phyloP scores from a whole-genome alignment of 2,113 vertebrate species.

The Hippopotamus amphibius region DNA sequence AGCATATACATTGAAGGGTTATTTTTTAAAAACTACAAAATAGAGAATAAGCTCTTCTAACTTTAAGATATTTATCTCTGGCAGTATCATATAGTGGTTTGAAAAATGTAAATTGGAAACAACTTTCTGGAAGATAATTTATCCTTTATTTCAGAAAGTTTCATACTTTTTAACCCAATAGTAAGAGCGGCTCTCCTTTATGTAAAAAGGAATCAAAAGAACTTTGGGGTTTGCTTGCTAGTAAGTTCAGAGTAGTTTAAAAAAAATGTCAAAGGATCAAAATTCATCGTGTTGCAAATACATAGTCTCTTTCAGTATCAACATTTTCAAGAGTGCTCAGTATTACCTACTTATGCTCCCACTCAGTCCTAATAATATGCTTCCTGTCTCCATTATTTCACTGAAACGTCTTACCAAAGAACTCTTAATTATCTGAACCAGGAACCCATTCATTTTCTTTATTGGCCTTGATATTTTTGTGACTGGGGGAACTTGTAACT shows the following conservation, averaged over 20 bases:
- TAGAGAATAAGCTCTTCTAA: not conserved
- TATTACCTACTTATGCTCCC: not conserved
- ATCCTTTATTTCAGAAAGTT: conserved; percentile 21
- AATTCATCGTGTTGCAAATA: conserved; percentile 20
- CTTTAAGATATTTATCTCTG: not conserved
- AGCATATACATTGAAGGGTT: not conserved
- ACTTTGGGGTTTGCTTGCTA: not conserved
- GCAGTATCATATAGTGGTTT: not conserved
- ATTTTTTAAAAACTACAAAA: not conserved
- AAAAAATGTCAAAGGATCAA: not conserved
- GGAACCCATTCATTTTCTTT: not conserved
- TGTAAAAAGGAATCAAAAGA: not conserved
- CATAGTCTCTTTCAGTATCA: not conserved
- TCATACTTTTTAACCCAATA: not conserved
- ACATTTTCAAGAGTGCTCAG: not conserved
- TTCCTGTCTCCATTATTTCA: not conserved
- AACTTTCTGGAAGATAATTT: conserved; percentile 38
- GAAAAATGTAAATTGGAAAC: not conserved
- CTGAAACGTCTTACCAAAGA: not conserved
- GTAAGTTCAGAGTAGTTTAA: conserved; percentile 1
- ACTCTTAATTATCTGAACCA: not conserved
- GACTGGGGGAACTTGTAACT: not conserved
- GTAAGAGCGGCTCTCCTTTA: not conserved
- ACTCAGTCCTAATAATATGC: not conserved
- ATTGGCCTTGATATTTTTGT: conserved; percentile 30